These are phyloP conservation scores for Metacarcinus magister DNA, from an alignment of 2,888 invertebrate genomes.

Conservation along the genomic window DNA sequence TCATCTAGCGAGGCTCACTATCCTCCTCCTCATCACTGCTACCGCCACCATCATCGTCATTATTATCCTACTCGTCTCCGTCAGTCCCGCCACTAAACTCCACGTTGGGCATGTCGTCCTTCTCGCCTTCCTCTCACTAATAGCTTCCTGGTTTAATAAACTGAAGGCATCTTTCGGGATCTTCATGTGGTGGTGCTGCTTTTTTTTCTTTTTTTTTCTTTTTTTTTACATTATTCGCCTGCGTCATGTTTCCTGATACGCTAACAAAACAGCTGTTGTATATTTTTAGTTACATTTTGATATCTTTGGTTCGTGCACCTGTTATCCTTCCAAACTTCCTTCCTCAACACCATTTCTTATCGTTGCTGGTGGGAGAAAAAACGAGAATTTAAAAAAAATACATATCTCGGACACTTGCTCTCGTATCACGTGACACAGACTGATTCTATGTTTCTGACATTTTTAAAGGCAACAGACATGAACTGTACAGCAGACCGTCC, in stretches of 20 bases:
- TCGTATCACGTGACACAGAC: too few species aligned
- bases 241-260: not conserved
- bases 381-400: not conserved
- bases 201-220: too few species aligned
- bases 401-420: too few species aligned
- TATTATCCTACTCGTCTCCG: not conserved
- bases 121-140: not conserved
- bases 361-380: not conserved
- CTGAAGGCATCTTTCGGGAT: not conserved
- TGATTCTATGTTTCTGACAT: not conserved
- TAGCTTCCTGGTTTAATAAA: not conserved
- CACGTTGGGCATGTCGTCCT: not conserved
- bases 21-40: conserved; percentile 50
- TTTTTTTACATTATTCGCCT: not conserved
- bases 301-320: not conserved
- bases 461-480: not conserved
- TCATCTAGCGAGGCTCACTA: not conserved
- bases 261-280: not conserved
- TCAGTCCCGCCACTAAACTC: not conserved
- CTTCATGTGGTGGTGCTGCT: not conserved
- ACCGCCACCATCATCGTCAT: conserved; percentile 45
- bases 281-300: not conserved
- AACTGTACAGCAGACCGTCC: not conserved
- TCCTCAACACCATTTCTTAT: not conserved
- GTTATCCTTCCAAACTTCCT: not conserved